These are phyloP conservation scores for Diplodus puntazzo DNA, from an alignment of 2,797 vertebrate genomes.

Conservation along the genomic window DNA sequence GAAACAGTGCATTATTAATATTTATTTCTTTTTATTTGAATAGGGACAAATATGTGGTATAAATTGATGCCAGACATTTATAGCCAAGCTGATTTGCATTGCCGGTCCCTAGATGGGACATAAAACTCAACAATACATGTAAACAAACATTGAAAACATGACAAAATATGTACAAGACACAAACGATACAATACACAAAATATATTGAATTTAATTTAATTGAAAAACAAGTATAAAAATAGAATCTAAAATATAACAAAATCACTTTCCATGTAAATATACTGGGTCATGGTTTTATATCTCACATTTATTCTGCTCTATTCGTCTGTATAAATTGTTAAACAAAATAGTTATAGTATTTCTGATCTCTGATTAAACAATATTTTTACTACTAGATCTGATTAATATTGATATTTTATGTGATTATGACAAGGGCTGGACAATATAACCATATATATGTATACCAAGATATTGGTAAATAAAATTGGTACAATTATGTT, in stretches of 20 bases:
- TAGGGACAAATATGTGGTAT: no score
- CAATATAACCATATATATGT: no score
- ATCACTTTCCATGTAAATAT: conserved; percentile 1
- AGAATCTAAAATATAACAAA: not conserved
- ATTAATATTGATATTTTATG: not conserved
- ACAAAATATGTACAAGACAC: no score
- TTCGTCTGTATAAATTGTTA: not conserved
- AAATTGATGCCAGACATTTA: no score
- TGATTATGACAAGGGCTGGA: not conserved
- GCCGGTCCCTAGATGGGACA: no score
- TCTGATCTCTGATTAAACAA: not conserved
- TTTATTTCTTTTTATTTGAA: not conserved
- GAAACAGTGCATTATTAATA: not conserved
- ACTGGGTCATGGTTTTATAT: not conserved
- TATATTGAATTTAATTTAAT: not conserved
- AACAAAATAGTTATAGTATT: not conserved
- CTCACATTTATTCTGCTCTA: not conserved
- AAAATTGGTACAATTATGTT: no score
- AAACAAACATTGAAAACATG: no score
- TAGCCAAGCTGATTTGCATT: no score
- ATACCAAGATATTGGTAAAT: no score
- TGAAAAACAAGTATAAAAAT: not conserved
- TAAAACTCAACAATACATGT: no score
- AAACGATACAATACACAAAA: no score
- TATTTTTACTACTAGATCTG: not conserved